Base-by-base conservation (phyloP, 2,888 invertebrate species). In the Pandemis corylana region DNA sequence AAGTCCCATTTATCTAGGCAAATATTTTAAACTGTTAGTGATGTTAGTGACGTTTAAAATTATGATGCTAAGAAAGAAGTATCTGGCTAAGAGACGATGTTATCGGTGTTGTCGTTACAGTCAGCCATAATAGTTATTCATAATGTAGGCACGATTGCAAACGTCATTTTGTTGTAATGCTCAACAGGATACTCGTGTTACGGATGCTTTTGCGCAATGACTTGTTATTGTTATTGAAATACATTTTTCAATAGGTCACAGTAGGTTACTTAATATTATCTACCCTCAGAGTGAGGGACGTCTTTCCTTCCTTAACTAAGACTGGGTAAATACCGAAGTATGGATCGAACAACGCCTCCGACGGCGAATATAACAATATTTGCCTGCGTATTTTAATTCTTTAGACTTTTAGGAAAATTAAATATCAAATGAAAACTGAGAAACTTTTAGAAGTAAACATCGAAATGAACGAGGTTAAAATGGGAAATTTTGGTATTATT, bases 111-210 rank as follows among this genome's bases (percentile, higher is more conserved):
- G 20, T 59, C 9, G 59, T n/a, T 53, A 9, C 15, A 53, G 53
- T 15, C 53, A 53, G 15, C 7, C 7, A 15, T 15, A 53, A 53
- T 59, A 59, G 12, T 4, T 53, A 59, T 10, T 28, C 59, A 59
- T 59, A 59, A 28, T 28, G 28, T 28, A 59, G 59, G 59, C 28
- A 59, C 12, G 28, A 28, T 13, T 59, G 59, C 59, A 59, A 28
- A 59, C 59, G 28, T 59, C 59, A 28, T 59, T 59, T 59, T 59
- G 59, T 59, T 28, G 28, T 59, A 59, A 28, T 59, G 56, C 20
- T 28, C 0, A 59, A 59, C 59, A 59, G 59, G 59, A 59, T 59
- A 12, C 12, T 59, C 56, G 28, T 49, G 51, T n/a, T 51, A 51
- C 51, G 51, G n/a, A 51, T n/a, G 51, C n/a, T 51, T 51, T 28